Base-by-base conservation (phyloP, 2,113 vertebrate species). In the Damaliscus lunatus region DNA sequence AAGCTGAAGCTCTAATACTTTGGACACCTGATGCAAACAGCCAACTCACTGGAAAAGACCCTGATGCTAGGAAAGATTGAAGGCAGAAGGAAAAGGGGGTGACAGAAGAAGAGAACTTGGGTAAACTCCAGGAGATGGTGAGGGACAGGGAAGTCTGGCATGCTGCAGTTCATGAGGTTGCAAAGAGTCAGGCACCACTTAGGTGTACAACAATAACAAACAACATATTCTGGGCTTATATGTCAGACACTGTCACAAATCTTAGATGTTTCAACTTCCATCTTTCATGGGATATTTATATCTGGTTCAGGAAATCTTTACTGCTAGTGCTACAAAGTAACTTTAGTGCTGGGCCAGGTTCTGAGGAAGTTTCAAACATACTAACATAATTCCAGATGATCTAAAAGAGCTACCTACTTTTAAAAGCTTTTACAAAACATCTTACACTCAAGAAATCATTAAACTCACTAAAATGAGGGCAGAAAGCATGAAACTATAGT, bases 231-330 rank as follows among this genome's bases (percentile, higher is more conserved):
- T 78, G 23, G 83, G 55, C 55, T 91, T 84, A 52, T 0, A 84
- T 8, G n/a, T 67, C 21, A 96, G 77, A 97, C 55, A 94, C 53
- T 88, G 62, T 46, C 50, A 94, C 43, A 80, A 96, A 94, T 83
- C 23, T 92, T 85, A 94, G 57, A 50, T 92, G 64, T 91, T 94
- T 94, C 50, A 83, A 62, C 46, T 94, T 55, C 52, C 12, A 94
- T 17, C 53, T 87, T 91, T 59, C 46, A 95, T 14, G 71, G 52
- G 60, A 53, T 88, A 88, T 83, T 96, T 96, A 25, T 77, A 94
- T 80, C 40, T 85, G 29, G 64, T 84, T 96, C 64, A 96, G 78
- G 50, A 89, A 94, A 88, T 80, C n/a, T 92, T 84, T 71, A 96
- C 60, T 89, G 50, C 46, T 88, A 92, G 13, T 67, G 25, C 77